These are phyloP conservation scores for Micronycteris hirsuta DNA, from an alignment of 2,113 vertebrate genomes.

Conservation along the genomic window DNA sequence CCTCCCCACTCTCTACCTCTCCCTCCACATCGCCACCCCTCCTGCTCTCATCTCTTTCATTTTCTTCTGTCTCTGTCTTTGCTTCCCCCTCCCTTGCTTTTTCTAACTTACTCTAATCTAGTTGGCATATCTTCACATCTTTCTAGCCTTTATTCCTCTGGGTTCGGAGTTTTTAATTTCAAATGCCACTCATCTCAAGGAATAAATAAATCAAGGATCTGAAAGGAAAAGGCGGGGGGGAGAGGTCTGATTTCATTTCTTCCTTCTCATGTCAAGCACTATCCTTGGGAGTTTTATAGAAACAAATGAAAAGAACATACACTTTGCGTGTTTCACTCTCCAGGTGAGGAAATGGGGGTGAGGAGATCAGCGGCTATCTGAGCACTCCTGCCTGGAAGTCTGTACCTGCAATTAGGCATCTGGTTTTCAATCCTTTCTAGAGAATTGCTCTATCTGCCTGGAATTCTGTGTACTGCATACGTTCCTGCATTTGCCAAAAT, in stretches of 20 bases:
- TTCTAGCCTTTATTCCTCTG: background rate
- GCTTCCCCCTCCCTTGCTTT: background rate
- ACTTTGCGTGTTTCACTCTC: background rate
- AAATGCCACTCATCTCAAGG: background rate
- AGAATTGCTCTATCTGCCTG: background rate
- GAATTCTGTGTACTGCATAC: background rate
- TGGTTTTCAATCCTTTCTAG: background rate
- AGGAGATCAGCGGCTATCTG: background rate
- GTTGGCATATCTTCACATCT: conserved; percentile 31
- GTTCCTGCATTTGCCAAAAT: background rate
- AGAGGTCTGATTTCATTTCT: conserved; percentile 49
- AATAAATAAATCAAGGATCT: conserved; percentile 48
- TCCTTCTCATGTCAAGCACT: background rate
- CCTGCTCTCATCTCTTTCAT: background rate
- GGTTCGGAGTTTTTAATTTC: conserved; percentile 54
- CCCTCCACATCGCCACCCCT: background rate
- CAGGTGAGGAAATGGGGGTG: background rate
- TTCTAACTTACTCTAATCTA: conserved; percentile 10
- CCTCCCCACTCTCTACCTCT: background rate
- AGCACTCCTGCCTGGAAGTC: background rate
- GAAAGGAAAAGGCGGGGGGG: background rate
- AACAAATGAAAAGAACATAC: background rate
- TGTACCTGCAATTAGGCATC: background rate
- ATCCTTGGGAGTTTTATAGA: conserved; percentile 23
- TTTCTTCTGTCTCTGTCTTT: background rate